Evolutionary conservation across 2,888 invertebrate genomes (phyloP).

Genomic region (Pterostichus niger): DNA sequence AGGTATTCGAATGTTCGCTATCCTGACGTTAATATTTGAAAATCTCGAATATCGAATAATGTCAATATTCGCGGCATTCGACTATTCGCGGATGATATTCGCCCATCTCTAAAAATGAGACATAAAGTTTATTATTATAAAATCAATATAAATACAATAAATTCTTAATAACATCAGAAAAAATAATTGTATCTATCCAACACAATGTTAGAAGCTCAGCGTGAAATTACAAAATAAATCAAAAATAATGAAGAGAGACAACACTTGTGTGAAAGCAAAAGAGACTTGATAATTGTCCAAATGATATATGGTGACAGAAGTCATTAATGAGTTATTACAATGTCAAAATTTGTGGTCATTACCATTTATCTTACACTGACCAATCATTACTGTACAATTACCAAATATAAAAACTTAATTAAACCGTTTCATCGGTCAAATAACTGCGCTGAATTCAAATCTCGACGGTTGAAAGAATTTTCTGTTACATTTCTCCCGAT

Average conservation of each 20-base stretch:
- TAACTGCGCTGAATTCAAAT: neutral
- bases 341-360: slow-evolving; percentile 54
- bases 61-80: too few relatives aligned
- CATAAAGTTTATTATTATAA: too few relatives aligned
- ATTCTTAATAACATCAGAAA: too few relatives aligned
- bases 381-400: slow-evolving; percentile 43
- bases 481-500: slow-evolving; percentile 49
- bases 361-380: slow-evolving; percentile 60
- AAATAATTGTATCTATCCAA: too few relatives aligned
- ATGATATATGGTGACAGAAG: slow-evolving; percentile 47
- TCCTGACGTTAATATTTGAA: too few relatives aligned
- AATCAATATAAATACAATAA: too few relatives aligned
- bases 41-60: too few relatives aligned
- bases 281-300: slow-evolving; percentile 46
- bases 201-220: neutral
- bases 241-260: slow-evolving; percentile 13
- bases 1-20: too few relatives aligned
- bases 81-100: too few relatives aligned
- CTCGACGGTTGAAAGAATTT: slow-evolving; percentile 19
- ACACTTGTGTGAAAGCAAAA: slow-evolving; percentile 34
- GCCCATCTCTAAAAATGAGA: too few relatives aligned
- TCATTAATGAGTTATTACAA: slow-evolving; percentile 56
- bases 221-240: slow-evolving; percentile 33
- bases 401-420: slow-evolving; percentile 59
- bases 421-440: slow-evolving; percentile 48